These are phyloP conservation scores for Ellobius talpinus DNA, from an alignment of 2,113 vertebrate species.

Conservation along the genomic window DNA sequence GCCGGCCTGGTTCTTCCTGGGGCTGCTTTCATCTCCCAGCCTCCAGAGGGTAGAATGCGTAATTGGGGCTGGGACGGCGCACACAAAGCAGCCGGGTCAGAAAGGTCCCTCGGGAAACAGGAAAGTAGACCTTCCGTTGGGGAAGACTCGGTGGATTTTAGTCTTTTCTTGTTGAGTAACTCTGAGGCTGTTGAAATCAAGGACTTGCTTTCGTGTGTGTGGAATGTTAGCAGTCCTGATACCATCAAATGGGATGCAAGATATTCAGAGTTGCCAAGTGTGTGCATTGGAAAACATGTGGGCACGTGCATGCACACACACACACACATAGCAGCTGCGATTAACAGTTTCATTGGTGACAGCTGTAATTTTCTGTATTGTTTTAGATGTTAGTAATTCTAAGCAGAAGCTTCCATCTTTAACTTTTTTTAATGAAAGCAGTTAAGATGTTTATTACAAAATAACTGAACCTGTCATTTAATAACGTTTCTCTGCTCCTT, in stretches of 20 bases:
- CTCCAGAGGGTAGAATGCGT: constrained; percentile 13
- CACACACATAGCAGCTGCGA: background rate
- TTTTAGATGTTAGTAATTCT: constrained; percentile 43
- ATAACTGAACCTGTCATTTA: background rate
- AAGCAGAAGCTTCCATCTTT: background rate
- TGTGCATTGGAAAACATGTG: background rate
- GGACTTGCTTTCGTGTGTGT: background rate
- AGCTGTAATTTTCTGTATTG: background rate
- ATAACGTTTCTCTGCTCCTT: background rate
- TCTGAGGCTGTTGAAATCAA: background rate
- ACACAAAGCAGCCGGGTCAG: background rate
- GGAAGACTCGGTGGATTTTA: background rate
- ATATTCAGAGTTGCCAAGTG: background rate
- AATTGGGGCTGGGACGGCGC: background rate
- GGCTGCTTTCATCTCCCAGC: constrained; percentile 58
- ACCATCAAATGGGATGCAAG: background rate
- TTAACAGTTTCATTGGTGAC: background rate
- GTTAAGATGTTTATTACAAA: background rate
- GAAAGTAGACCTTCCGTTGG: background rate
- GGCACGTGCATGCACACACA: background rate
- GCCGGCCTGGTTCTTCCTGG: background rate
- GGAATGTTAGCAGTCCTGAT: background rate
- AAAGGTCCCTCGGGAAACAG: background rate
- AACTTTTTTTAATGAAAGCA: constrained; percentile 10
- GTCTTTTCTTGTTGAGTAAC: background rate